A percentile compares a stretch with the other conserved stretches of the same genome.
Conservation (phyloP, 2,113 vertebrate species). For the Aramus guarauna region DNA sequence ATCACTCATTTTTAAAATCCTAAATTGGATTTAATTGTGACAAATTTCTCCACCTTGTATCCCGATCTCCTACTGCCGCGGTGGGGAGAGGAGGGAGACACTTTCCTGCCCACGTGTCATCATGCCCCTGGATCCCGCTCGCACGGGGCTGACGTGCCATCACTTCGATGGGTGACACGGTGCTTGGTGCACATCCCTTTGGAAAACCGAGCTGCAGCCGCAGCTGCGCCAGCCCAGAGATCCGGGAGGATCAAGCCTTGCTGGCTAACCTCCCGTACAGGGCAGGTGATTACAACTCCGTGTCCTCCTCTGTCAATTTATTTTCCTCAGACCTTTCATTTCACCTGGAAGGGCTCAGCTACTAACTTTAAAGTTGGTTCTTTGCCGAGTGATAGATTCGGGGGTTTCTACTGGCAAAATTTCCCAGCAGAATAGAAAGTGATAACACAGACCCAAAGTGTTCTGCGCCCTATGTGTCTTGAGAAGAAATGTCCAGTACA, state of each 20-base stretch:
- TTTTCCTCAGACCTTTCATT: neutral
- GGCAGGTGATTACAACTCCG: neutral
- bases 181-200: neutral
- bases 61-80: rapidly evolving
- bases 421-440: neutral
- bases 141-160: rapidly evolving
- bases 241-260: neutral
- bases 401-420: neutral
- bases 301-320: neutral
- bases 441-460: neutral
- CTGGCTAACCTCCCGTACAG: neutral
- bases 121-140: neutral
- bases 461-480: neutral
- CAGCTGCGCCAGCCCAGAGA: neutral
- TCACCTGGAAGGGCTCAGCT: neutral
- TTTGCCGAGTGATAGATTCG: neutral
- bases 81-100: neutral
- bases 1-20: neutral
- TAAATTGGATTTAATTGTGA: neutral
- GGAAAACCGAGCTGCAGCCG: neutral
- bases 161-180: neutral
- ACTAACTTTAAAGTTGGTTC: neutral
- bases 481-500: neutral
- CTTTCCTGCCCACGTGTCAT: neutral
- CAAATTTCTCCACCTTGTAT: neutral